Conservation (phyloP, 2,113 vertebrate genomes). For the Tachysurus vachellii region DNA sequence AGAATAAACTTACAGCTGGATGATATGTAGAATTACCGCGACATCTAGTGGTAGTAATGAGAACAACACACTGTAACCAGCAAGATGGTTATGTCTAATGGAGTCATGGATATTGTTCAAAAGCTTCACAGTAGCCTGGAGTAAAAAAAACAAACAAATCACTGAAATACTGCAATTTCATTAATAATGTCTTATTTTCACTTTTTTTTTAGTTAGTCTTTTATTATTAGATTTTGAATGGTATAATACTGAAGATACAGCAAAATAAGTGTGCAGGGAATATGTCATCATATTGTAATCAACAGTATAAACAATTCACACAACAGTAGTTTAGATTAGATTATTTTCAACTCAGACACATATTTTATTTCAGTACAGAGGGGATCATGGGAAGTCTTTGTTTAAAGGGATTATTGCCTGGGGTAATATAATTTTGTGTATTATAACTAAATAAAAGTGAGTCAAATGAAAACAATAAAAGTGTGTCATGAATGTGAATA, state of each 20-base stretch:
- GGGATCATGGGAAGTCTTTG: neutral
- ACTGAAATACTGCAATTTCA: too few species aligned
- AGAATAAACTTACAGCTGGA: too few species aligned
- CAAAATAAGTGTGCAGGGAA: too few species aligned
- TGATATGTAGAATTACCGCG: neutral
- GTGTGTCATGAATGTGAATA: neutral
- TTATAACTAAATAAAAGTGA: neutral
- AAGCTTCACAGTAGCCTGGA: neutral
- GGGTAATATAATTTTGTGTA: neutral
- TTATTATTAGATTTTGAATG: neutral
- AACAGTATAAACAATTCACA: neutral
- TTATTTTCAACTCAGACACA: neutral
- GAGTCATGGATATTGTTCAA: neutral
- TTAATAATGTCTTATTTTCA: too few species aligned
- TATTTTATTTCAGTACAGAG: too few species aligned
- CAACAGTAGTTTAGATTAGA: neutral
- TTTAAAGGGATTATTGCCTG: neutral
- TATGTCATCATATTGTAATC: neutral
- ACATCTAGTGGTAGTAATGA: slow-evolving; percentile 9
- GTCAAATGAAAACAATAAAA: neutral
- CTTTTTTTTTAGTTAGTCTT: too few species aligned
- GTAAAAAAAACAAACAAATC: neutral
- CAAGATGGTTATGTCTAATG: neutral
- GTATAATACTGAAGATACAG: neutral
- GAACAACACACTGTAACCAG: neutral